Evolutionary conservation across 2,113 vertebrate genomes (phyloP).

Genomic region (Saccopteryx bilineata): DNA sequence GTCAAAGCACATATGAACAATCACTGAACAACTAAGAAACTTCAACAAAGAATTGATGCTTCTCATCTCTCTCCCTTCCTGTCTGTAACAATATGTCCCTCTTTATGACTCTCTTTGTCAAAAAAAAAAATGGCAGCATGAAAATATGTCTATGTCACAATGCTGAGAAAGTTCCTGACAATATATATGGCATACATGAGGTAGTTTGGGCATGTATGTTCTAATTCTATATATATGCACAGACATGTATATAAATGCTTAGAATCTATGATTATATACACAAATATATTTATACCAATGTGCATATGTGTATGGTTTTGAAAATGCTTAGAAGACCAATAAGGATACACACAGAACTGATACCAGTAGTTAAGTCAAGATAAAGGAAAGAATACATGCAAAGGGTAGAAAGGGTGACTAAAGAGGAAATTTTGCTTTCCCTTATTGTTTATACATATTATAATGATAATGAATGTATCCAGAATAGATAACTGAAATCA

Average conservation of each 20-base stretch:
- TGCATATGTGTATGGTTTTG: neutral
- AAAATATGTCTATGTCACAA: neutral
- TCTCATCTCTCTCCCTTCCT: too few species aligned
- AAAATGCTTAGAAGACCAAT: neutral
- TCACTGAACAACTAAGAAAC: too few species aligned
- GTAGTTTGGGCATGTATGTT: neutral
- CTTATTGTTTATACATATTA: neutral
- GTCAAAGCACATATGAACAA: too few species aligned
- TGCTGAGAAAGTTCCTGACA: neutral
- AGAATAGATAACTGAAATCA: constrained; percentile 21
- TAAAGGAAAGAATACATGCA: neutral
- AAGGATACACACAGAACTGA: neutral
- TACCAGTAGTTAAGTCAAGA: neutral
- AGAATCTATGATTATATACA: neutral
- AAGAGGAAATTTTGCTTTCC: neutral
- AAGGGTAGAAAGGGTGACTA: neutral
- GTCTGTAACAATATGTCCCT: too few species aligned
- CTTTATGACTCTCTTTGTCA: too few species aligned
- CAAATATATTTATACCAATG: neutral
- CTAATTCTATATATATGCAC: neutral
- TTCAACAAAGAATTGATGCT: too few species aligned
- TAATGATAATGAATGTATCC: neutral
- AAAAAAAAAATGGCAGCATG: neutral
- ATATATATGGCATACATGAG: neutral
- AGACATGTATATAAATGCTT: neutral